A percentile compares a stretch with the other conserved stretches of the same genome.
These are phyloP conservation scores for Girardia tigrina DNA, from an alignment of 2,888 invertebrate species.

Conservation along the genomic window DNA sequence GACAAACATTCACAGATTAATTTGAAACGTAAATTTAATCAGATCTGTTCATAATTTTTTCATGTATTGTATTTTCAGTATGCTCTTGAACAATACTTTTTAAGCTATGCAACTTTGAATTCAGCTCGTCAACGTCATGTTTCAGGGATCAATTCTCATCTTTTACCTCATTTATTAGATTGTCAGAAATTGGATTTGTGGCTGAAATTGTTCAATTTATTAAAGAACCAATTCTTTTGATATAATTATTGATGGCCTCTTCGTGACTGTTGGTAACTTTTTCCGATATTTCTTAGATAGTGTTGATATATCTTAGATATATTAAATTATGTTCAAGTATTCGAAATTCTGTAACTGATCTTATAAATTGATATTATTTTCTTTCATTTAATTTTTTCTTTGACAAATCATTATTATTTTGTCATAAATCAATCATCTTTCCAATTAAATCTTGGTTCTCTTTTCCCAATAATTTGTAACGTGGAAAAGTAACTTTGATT, in stretches of 20 bases:
- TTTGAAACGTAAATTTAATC: too few relatives aligned
- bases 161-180: neutral
- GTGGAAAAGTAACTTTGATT: neutral
- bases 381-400: neutral
- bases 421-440: neutral
- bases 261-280: slow-evolving; percentile 3
- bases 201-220: neutral
- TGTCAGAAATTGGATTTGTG: neutral
- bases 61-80: neutral
- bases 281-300: neutral
- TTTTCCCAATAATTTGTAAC: neutral
- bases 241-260: neutral
- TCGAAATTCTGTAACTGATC: neutral
- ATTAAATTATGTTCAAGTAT: neutral
- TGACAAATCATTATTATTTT: neutral
- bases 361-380: neutral
- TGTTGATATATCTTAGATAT: neutral
- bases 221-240: neutral
- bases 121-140: neutral
- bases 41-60: neutral
- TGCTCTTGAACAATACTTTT: neutral
- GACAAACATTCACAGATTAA: too few relatives aligned
- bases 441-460: neutral
- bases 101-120: neutral
- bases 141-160: neutral